Percentiles rank a stretch among this genome's conserved stretches.
These are phyloP conservation scores for Laticauda colubrina DNA, from an alignment of 2,113 vertebrate species.

Conservation along the genomic window DNA sequence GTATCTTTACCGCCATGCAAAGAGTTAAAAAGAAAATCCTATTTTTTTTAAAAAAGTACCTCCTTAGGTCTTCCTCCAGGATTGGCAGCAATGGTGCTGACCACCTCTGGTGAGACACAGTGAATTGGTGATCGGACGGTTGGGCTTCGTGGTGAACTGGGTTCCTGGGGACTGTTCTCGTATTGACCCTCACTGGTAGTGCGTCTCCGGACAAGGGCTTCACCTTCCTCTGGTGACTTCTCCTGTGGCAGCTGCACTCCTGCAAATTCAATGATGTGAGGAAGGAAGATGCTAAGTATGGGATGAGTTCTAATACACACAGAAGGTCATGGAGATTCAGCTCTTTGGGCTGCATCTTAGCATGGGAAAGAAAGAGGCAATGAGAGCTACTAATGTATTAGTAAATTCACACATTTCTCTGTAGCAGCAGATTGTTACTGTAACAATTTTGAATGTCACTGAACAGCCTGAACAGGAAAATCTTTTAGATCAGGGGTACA, in stretches of 20 bases:
- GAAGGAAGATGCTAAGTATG: background rate
- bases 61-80: slow-evolving; percentile 97
- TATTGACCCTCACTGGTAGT: slow-evolving; percentile 82
- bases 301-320: background rate
- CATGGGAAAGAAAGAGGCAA: background rate
- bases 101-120: slow-evolving; percentile 91
- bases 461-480: background rate
- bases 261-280: slow-evolving; percentile 54
- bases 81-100: slow-evolving; percentile 91
- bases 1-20: background rate
- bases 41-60: slow-evolving; percentile 68
- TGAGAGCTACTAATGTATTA: background rate
- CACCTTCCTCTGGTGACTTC: slow-evolving; percentile 70
- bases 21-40: no score
- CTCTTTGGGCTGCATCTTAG: slow-evolving; percentile 3
- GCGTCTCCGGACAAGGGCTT: slow-evolving; percentile 67
- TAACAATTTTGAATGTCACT: background rate
- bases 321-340: background rate
- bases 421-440: background rate
- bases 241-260: slow-evolving; percentile 80
- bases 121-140: slow-evolving; percentile 84
- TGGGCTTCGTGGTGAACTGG: slow-evolving; percentile 72
- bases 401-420: background rate
- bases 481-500: background rate
- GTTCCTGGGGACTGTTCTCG: slow-evolving; percentile 71